Base-by-base conservation (phyloP, 2,888 invertebrate species). In the Rhamphomyia laevipes region DNA sequence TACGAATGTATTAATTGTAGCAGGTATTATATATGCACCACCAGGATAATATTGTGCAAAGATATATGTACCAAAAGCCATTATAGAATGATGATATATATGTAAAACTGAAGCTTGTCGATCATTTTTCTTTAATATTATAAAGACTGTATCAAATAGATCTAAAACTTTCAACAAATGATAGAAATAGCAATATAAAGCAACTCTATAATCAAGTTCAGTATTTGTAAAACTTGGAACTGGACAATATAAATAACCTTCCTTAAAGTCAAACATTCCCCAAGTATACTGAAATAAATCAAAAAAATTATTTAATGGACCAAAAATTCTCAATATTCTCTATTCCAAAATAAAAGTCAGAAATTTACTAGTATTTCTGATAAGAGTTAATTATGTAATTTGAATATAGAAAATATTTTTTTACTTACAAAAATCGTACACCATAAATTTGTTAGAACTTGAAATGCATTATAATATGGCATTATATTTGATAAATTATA, bases 1-100 rank as follows among this genome's bases (percentile, higher is more conserved):
- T 0, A 92, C 85, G 51, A 84, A 78, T 1, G 76, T 73, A 63
- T 91, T 92, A 18, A 86, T 63, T 1, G 80, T 62, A 1, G 84
- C 84, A 18, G 85, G 68, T 51, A 77, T 70, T 6, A 77, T 72
- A 1, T 76, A 77, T 59, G 84, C 82, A 1, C 86, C 86, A 53
- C 84, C 78, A 55, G 78, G 72, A 1, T 76, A 58, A 58, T 77
- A 83, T 53, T 78, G 81, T 0, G 65, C 56, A 1, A 71, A 73
- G n/a, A 65, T 61, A 82, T 84, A 87, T 52, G 71, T 64, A 0
- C 77, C 70, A 1, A 77, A 1, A 0, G 80, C 77, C 83, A 89
- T 84, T 0, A 82, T 2, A 0, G 74, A 64, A 56, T 85, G 85
- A 64, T 85, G 85, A 61, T 84, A 84, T 10, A 85, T 66, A 57